Percentiles rank a stretch among this genome's conserved stretches.
Conservation (phyloP, 2,888 invertebrate species). For the Calameuta idolon region DNA sequence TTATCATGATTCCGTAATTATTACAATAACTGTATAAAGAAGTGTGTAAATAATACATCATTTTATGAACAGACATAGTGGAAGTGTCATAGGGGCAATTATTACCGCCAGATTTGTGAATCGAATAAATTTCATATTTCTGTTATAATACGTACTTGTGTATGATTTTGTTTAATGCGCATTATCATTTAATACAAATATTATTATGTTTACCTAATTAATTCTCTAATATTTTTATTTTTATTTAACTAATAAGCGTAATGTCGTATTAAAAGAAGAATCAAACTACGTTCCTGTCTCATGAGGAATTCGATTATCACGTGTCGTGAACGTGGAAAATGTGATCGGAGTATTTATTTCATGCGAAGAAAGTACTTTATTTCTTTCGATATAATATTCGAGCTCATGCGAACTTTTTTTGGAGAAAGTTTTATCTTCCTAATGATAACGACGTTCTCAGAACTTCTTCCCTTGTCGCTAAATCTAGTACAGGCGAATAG, state of each 20-base stretch:
- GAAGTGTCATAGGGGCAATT: not conserved
- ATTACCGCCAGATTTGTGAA: not conserved
- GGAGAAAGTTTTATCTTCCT: not conserved
- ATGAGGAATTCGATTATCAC: not conserved
- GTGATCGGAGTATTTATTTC: not conserved
- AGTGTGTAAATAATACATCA: not conserved
- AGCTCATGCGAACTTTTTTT: not conserved
- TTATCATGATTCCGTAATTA: not conserved
- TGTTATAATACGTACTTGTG: not conserved
- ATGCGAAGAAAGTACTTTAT: not conserved
- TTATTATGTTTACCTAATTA: not conserved
- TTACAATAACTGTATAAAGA: not conserved
- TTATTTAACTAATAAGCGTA: not conserved
- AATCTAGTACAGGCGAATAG: not conserved
- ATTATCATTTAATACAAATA: not conserved
- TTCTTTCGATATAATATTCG: not conserved
- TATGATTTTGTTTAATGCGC: not conserved
- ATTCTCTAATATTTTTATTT: no score
- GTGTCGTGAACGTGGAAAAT: not conserved
- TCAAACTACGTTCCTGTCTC: not conserved
- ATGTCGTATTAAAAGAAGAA: not conserved
- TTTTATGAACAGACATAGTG: not conserved
- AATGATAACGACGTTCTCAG: not conserved
- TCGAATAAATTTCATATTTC: not conserved
- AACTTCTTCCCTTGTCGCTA: not conserved